Conservation (phyloP, 2,888 invertebrate genomes). For the Agrotis clavis region DNA sequence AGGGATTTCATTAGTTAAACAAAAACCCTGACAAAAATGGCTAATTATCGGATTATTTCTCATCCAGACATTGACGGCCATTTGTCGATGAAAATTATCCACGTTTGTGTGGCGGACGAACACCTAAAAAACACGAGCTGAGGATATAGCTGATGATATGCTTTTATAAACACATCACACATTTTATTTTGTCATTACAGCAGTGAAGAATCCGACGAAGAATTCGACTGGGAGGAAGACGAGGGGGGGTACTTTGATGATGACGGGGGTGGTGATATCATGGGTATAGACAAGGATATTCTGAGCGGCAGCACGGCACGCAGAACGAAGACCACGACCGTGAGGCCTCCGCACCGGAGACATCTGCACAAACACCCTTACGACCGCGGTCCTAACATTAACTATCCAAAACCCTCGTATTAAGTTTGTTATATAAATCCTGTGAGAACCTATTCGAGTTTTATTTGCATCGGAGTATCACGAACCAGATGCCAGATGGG, state of each 20-base stretch:
- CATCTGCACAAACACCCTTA: conserved; percentile 90
- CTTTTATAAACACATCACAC: background rate
- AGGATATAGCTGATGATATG: too few species aligned
- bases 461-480: conserved; percentile 21
- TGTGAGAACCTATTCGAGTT: conserved; percentile 31
- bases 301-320: conserved; percentile 64
- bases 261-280: conserved; percentile 79
- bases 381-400: conserved; percentile 83
- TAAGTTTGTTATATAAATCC: conserved; percentile 53
- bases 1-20: too few species aligned
- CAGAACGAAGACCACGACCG: conserved; percentile 68
- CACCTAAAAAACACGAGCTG: too few species aligned
- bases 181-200: conserved; percentile 20
- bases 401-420: conserved; percentile 50
- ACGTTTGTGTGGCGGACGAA: background rate
- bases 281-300: conserved; percentile 80
- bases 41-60: background rate
- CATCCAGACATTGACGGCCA: background rate
- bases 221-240: conserved; percentile 80
- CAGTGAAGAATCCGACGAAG: conserved; percentile 75
- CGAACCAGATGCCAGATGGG: background rate
- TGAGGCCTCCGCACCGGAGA: conserved; percentile 83
- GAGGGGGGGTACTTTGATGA: conserved; percentile 81
- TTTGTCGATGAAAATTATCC: background rate
- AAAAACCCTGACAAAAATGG: too few species aligned